Base-by-base conservation (phyloP, 2,888 invertebrate genomes). In the Pterobdella sp. region DNA sequence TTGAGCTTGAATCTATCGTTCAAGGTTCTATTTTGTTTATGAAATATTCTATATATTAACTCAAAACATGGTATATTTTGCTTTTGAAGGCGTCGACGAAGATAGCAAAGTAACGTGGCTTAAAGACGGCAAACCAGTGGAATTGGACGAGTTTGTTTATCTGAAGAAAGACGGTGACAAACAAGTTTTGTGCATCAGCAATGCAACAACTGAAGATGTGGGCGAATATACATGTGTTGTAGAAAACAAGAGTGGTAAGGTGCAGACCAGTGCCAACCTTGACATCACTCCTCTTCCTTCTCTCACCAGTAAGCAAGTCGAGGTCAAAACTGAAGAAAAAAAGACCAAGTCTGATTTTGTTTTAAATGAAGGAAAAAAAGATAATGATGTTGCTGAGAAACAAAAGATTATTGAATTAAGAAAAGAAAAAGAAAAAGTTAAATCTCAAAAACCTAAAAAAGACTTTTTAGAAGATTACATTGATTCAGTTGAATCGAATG, bases 61-160 rank as follows among this genome's bases (percentile, higher is more conserved):
- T 14, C 49, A 42, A 42, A 42, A 14, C 7, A 42, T 42, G 7
- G 7, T 42, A 42, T 14, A 42, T 42, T 42, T 42, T 42, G 22
- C 22, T 42, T 42, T 7, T 42, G 7, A 14, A 42, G 49, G 49
- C 7, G 49, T 42, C 22, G 49, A 42, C 49, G 49, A 42, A 7
- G 22, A 42, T 7, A 42, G 10, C 7, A 42, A 68, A 64, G 72
- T 66, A 37, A 37, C 36, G 29, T 42, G 32, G 63, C 31, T 70
- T 29, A 72, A 37, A 29, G 64, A 74, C 26, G 72, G 65, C 29
- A 60, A 67, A 34, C 67, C 42, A 18, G 36, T 73, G 64, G 75
- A 76, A 68, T 74, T 74, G n/a, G 76, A 75, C 29, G 77, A 77
- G 67, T 68, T 73, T 42, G 34, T 79, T 3, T 74, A 71, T 64